Conservation (phyloP, 2,113 vertebrate species). For the Aix galericulata region DNA sequence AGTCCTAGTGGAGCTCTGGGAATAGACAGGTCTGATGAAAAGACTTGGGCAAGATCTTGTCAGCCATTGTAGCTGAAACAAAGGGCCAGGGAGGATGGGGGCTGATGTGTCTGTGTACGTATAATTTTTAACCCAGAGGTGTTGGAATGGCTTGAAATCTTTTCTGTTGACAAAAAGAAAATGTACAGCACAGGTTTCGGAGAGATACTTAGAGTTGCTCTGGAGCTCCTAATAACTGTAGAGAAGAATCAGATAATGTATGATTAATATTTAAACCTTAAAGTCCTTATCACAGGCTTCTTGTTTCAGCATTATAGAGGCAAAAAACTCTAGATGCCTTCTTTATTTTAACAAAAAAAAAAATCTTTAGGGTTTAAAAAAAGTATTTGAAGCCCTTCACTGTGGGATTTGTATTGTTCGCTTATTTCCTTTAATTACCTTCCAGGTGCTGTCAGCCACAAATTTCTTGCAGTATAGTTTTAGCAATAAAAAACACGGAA, state of each 20-base stretch:
- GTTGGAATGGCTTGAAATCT: neutral
- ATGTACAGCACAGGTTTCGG: neutral
- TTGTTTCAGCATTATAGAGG: neutral
- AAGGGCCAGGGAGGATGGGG: neutral
- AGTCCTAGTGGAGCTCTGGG: neutral
- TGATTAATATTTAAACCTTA: neutral
- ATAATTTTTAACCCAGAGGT: neutral
- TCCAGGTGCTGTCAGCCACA: neutral
- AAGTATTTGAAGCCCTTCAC: neutral
- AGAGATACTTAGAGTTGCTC: neutral
- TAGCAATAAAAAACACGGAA: neutral
- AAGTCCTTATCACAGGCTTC: neutral
- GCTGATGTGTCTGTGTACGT: fast-evolving
- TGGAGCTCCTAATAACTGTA: neutral
- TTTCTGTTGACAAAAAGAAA: neutral
- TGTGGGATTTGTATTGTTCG: slow-evolving; percentile 15
- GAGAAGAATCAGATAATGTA: neutral
- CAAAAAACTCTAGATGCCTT: neutral
- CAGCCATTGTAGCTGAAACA: neutral
- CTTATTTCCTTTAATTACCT: slow-evolving; percentile 42
- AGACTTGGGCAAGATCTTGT: neutral
- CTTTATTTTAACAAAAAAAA: neutral
- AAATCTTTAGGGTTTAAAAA: neutral
- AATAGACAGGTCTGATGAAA: neutral
- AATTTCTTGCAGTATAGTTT: neutral